A percentile compares a stretch with the other conserved stretches of the same genome.
Conservation (phyloP, 2,797 vertebrate species). For the Melanotaenia nigrans region DNA sequence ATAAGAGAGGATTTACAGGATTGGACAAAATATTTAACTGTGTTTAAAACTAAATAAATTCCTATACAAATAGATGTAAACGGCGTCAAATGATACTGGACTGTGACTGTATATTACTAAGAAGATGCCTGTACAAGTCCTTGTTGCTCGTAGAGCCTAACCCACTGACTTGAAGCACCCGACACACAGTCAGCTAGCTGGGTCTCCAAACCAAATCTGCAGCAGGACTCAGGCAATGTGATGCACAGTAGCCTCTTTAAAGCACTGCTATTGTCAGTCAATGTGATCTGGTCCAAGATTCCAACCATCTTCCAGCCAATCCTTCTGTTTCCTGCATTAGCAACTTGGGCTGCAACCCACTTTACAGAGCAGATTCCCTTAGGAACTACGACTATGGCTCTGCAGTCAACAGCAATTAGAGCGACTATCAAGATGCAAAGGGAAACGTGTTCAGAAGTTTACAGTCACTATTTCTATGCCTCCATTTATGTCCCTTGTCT, state of each 20-base stretch:
- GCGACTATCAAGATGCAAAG: constrained; percentile 29
- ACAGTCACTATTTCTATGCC: constrained; percentile 10
- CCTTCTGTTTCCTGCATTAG: constrained; percentile 61
- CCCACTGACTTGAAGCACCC: background rate
- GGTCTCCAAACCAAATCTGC: background rate
- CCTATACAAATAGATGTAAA: background rate
- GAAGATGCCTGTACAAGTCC: background rate
- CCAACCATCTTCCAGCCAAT: constrained; percentile 46
- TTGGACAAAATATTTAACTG: background rate
- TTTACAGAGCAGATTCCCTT: constrained; percentile 35
- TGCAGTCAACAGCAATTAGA: constrained; percentile 39
- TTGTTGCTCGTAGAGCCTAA: background rate
- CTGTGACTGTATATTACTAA: background rate
- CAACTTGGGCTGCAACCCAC: constrained; percentile 23
- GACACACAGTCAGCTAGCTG: background rate
- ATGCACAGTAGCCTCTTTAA: constrained; percentile 25
- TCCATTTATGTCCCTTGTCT: constrained; percentile 12
- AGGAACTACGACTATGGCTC: constrained; percentile 20
- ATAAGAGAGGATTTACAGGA: background rate
- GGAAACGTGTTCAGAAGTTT: constrained; percentile 15
- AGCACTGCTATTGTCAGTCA: constrained; percentile 29
- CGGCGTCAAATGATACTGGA: background rate
- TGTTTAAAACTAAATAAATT: background rate
- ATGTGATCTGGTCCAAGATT: constrained; percentile 43
- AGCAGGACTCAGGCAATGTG: background rate